Evolutionary conservation across 53 echinoderm and acorn worm genomes (phyloP).

Genomic region (Holothuria scabra): DNA sequence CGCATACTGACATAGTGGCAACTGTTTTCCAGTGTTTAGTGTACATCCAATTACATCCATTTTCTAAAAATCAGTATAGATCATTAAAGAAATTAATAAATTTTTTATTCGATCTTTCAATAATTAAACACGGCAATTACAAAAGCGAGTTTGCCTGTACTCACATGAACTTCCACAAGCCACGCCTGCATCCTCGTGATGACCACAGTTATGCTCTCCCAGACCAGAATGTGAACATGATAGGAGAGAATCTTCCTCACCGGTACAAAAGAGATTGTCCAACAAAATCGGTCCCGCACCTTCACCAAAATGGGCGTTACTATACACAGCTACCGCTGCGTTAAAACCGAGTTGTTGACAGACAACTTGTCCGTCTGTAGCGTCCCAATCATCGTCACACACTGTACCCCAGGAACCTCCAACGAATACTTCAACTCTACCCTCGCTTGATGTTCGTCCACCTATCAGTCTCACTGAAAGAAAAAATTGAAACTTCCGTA

Average conservation of each 20-base stretch:
- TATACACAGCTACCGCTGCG: slow-evolving; percentile 31
- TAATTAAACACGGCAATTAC: too few relatives aligned
- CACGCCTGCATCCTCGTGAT: slow-evolving; percentile 36
- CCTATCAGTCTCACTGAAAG: slow-evolving; percentile 50
- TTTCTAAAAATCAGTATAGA: too few relatives aligned
- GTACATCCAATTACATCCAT: too few relatives aligned
- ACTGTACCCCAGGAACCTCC: slow-evolving; percentile 61
- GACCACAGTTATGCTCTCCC: slow-evolving; percentile 5
- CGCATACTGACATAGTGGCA: too few relatives aligned
- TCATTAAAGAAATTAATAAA: too few relatives aligned
- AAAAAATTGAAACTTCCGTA: not conserved
- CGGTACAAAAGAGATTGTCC: slow-evolving; percentile 59
- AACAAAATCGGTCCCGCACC: slow-evolving; percentile 48
- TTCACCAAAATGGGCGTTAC: slow-evolving; percentile 59
- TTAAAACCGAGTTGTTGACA: slow-evolving; percentile 54
- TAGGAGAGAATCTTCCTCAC: slow-evolving; percentile 45
- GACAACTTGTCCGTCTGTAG: slow-evolving; percentile 55
- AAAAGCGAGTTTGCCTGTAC: not conserved
- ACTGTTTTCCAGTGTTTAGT: too few relatives aligned
- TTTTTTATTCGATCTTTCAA: too few relatives aligned
- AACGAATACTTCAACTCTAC: slow-evolving; percentile 63
- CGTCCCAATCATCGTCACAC: slow-evolving; percentile 66
- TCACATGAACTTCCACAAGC: slow-evolving; percentile 34
- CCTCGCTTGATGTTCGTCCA: slow-evolving; percentile 58
- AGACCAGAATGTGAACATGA: slow-evolving; percentile 45